A percentile compares a stretch with the other conserved stretches of the same genome.
These are phyloP conservation scores for Bos javanicus DNA, from an alignment of 2,113 vertebrate genomes.

Conservation along the genomic window DNA sequence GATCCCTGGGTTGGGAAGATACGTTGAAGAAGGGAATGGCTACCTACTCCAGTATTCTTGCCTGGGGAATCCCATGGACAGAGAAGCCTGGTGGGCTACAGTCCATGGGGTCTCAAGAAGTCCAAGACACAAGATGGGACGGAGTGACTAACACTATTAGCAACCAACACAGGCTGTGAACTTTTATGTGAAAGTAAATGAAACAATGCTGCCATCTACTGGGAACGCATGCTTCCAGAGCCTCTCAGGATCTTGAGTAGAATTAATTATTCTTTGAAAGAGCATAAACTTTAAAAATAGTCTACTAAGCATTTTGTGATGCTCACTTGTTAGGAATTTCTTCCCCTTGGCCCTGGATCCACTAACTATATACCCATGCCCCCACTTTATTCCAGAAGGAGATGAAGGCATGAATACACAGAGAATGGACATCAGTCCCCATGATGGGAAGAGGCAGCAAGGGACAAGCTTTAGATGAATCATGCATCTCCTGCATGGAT, in stretches of 20 bases:
- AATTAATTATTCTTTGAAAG: neutral
- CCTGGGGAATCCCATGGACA: neutral
- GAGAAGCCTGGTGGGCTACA: neutral
- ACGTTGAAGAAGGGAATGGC: neutral
- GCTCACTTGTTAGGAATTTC: neutral
- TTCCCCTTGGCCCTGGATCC: too few relatives aligned
- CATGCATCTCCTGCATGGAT: neutral
- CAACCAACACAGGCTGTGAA: accelerated
- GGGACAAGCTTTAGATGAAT: neutral
- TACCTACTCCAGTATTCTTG: neutral
- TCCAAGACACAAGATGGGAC: neutral
- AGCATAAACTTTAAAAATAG: neutral
- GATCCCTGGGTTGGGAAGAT: neutral
- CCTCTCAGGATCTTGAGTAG: accelerated
- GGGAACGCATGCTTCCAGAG: neutral
- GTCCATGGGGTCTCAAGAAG: neutral
- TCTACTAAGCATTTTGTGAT: neutral
- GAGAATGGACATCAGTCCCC: neutral
- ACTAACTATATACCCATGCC: too few relatives aligned
- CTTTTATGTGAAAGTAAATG: neutral
- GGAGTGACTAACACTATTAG: too few relatives aligned
- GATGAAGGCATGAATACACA: neutral
- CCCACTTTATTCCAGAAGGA: neutral
- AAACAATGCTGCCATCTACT: constrained; percentile 68
- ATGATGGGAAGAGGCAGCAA: neutral